A percentile compares a stretch with the other conserved stretches of the same genome.
Conservation (phyloP, 2,113 vertebrate genomes). For the Lamprotornis superbus region DNA sequence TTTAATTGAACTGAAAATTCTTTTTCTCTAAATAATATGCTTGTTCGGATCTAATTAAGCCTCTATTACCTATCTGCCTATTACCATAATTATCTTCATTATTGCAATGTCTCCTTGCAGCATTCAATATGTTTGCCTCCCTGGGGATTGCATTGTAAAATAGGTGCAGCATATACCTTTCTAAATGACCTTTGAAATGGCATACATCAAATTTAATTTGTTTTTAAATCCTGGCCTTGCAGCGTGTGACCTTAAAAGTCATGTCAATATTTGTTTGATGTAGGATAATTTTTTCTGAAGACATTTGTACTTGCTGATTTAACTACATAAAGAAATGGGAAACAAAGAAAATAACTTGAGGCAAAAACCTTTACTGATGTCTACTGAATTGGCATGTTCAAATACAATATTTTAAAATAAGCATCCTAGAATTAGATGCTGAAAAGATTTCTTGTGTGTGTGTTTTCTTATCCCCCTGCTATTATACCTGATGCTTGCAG, state of each 20-base stretch:
- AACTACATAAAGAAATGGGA: conserved; percentile 27
- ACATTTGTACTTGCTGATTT: conserved; percentile 58
- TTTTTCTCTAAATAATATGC: conserved; percentile 13
- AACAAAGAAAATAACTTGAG: conserved; percentile 42
- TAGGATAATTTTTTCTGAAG: conserved; percentile 63
- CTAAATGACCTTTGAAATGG: conserved; percentile 34
- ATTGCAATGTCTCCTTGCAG: neutral
- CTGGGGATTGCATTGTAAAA: conserved; percentile 25
- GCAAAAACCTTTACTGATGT: conserved; percentile 23
- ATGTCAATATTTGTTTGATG: conserved; percentile 66
- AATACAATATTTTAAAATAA: conserved; percentile 26
- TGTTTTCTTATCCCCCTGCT: neutral
- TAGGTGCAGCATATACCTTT: conserved; percentile 47
- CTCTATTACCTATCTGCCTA: neutral
- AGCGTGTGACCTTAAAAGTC: conserved; percentile 69
- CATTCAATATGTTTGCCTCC: neutral
- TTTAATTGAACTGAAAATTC: neutral
- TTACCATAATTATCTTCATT: conserved; percentile 49
- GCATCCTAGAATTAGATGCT: neutral
- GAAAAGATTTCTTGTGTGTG: neutral
- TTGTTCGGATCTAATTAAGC: conserved; percentile 37
- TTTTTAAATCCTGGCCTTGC: conserved; percentile 55
- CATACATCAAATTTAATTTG: conserved; percentile 56
- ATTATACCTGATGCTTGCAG: neutral
- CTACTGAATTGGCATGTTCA: conserved; percentile 18